Evolutionary conservation across 2,888 invertebrate genomes (phyloP).

Genomic region (Drosophila parthenogenetica): DNA sequence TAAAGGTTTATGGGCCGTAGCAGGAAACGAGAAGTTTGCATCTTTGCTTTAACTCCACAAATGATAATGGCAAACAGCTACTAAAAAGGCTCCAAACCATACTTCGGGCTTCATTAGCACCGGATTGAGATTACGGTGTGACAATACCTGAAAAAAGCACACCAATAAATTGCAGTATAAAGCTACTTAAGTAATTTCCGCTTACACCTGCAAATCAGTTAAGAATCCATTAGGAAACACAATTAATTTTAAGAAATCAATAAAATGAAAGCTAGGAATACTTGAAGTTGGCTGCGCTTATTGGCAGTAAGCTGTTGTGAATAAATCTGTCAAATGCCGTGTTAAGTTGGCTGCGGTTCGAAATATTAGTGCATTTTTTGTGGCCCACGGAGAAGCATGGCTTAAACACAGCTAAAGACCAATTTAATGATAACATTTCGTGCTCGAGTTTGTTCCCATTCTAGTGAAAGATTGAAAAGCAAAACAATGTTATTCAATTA

Average conservation of each 20-base stretch:
- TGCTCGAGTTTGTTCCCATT: conserved; percentile 1
- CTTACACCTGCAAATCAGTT: conserved; percentile 23
- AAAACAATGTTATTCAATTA: conserved; percentile 27
- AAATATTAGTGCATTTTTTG: neutral
- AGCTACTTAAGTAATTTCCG: conserved; percentile 21
- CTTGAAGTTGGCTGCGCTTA: neutral
- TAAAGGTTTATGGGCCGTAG: conserved; percentile 59
- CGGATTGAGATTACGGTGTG: conserved; percentile 41
- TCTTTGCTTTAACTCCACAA: conserved; percentile 28
- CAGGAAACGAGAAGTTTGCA: conserved; percentile 36
- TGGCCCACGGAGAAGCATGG: neutral
- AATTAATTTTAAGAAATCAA: neutral
- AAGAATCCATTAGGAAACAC: neutral
- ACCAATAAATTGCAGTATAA: conserved; percentile 20
- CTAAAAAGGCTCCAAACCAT: conserved; percentile 40
- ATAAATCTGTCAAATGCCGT: neutral
- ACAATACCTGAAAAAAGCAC: conserved; percentile 32
- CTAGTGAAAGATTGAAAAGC: conserved; percentile 4
- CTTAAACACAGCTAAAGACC: neutral
- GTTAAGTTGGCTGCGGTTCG: conserved; percentile 11
- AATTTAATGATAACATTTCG: conserved; percentile 12
- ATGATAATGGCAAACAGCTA: conserved; percentile 60
- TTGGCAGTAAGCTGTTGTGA: neutral
- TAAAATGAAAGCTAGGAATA: neutral
- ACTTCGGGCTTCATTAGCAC: conserved; percentile 46